These are phyloP conservation scores for Pherbina coryleti DNA, from an alignment of 2,888 invertebrate species.

Conservation along the genomic window DNA sequence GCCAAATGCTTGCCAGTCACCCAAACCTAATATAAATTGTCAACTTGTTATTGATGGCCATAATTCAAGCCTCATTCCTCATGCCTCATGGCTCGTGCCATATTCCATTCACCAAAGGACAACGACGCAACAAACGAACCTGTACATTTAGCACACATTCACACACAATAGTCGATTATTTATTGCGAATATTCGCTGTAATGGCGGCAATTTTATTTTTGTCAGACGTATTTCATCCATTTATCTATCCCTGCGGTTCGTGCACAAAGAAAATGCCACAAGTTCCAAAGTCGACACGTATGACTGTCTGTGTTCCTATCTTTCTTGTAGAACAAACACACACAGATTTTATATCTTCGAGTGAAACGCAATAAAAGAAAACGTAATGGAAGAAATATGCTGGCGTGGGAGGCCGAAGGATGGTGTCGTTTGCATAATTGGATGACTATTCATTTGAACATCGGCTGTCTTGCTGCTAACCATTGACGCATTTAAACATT, in stretches of 20 bases:
- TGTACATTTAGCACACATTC: too few species aligned
- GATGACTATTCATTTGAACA: constrained; percentile 37
- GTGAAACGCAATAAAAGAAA: too few species aligned
- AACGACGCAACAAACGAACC: not conserved
- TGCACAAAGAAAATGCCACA: constrained; percentile 9
- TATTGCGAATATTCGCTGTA: constrained; percentile 22
- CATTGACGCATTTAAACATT: constrained; percentile 21
- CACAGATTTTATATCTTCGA: not conserved
- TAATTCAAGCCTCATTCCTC: constrained; percentile 2
- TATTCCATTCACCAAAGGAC: too few species aligned
- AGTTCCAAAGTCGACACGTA: not conserved
- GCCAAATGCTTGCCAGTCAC: not conserved
- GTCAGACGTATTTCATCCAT: not conserved
- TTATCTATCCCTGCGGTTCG: constrained; percentile 1
- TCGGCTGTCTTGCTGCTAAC: not conserved
- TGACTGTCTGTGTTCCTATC: not conserved
- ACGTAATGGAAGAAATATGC: too few species aligned
- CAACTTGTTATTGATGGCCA: not conserved
- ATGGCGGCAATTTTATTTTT: not conserved
- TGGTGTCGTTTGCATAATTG: constrained; percentile 45
- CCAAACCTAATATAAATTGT: constrained; percentile 1
- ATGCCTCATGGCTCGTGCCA: not conserved
- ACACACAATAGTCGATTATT: constrained; percentile 4
- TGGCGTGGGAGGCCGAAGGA: not conserved
- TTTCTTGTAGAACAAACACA: too few species aligned